Evolutionary conservation across 2,797 vertebrate genomes (phyloP).

Genomic region (Galago senegalensis): DNA sequence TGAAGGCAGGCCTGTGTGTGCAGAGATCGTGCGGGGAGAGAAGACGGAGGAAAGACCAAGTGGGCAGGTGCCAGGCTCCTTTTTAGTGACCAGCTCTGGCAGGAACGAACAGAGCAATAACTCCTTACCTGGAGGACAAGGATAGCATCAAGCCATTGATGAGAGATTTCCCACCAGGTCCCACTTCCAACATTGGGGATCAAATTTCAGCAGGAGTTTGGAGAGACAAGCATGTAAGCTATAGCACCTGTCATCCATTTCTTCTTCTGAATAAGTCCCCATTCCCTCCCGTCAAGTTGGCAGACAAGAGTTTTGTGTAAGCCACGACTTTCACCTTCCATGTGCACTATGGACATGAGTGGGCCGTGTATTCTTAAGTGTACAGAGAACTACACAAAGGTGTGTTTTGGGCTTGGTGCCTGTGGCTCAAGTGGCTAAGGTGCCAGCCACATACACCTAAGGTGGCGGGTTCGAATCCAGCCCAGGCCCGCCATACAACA

Average conservation of each 20-base stretch:
- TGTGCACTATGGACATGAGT: not conserved
- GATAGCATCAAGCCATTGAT: not conserved
- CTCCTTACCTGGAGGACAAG: not conserved
- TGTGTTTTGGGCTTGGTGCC: not conserved
- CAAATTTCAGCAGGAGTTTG: not conserved
- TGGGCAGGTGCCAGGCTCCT: not conserved
- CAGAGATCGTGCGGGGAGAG: not conserved
- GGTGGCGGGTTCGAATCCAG: too few relatives aligned
- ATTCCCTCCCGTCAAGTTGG: not conserved
- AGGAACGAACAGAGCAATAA: not conserved
- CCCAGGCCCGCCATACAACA: too few relatives aligned
- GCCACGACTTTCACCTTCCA: rapidly evolving
- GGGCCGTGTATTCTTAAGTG: not conserved
- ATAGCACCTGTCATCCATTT: not conserved
- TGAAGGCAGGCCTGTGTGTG: not conserved
- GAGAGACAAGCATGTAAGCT: not conserved
- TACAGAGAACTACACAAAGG: not conserved
- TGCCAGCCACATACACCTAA: too few relatives aligned
- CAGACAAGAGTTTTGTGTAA: not conserved
- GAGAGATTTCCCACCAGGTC: not conserved
- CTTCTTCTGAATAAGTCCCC: not conserved
- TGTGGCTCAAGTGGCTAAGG: too few relatives aligned
- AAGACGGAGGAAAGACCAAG: too few relatives aligned
- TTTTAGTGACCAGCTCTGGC: not conserved
- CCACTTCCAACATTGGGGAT: not conserved